A percentile compares a stretch with the other conserved stretches of the same genome.
Conservation (phyloP, 2,113 vertebrate species). For the Labeo catla region DNA sequence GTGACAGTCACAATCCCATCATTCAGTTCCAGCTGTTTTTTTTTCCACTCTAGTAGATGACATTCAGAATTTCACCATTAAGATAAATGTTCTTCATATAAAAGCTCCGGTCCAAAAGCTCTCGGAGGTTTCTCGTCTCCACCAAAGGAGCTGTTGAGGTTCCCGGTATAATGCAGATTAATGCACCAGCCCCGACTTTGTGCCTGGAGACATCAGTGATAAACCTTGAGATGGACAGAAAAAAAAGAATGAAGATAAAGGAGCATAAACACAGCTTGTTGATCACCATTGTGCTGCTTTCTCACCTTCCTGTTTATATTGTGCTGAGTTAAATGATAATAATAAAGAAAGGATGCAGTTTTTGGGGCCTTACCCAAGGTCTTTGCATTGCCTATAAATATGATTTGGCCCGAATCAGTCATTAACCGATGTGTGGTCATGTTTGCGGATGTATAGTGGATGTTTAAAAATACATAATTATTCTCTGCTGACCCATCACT, state of each 20-base stretch:
- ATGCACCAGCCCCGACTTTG: slow-evolving; percentile 63
- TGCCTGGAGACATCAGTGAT: slow-evolving; percentile 60
- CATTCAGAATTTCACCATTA: slow-evolving; percentile 17
- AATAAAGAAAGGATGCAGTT: slow-evolving; percentile 42
- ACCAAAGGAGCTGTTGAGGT: slow-evolving; percentile 29
- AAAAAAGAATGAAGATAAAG: slow-evolving; percentile 66
- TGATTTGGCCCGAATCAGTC: slow-evolving; percentile 46
- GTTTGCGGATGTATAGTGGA: slow-evolving; percentile 29
- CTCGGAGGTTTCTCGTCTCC: slow-evolving; percentile 11
- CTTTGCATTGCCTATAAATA: slow-evolving; percentile 59
- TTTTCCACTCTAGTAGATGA: slow-evolving; percentile 1
- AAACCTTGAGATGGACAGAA: slow-evolving; percentile 51
- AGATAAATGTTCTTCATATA: slow-evolving; percentile 40
- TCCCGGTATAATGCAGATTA: slow-evolving; percentile 71
- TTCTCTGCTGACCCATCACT: slow-evolving; percentile 1
- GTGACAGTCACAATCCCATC: slow-evolving; percentile 6
- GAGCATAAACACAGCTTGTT: slow-evolving; percentile 66
- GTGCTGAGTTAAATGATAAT: not conserved
- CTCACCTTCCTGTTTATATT: slow-evolving; percentile 10
- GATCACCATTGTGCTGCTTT: slow-evolving; percentile 61
- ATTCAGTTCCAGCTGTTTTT: not conserved
- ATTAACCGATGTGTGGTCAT: slow-evolving; percentile 20
- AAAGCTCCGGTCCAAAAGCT: not conserved
- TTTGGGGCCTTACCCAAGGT: slow-evolving; percentile 56
- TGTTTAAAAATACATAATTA: not conserved